Evolutionary conservation across 2,888 invertebrate genomes (phyloP).

Genomic region (Hetaerina titia): DNA sequence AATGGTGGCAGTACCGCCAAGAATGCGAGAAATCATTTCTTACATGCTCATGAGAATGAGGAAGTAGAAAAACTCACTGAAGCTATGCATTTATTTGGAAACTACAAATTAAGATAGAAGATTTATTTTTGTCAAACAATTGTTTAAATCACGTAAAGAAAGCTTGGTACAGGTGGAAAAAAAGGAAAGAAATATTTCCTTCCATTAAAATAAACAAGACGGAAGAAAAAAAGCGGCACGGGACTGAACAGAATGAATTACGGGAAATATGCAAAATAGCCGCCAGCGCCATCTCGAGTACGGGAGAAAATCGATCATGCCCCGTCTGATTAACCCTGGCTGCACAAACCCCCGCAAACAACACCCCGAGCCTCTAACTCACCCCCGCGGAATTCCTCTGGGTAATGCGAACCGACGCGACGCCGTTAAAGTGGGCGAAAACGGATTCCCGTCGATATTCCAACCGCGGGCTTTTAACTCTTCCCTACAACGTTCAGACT

Average conservation of each 20-base stretch:
- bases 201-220: no score
- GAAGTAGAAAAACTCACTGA: no score
- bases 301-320: not conserved
- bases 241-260: not conserved
- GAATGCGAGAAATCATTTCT: no score
- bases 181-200: not conserved
- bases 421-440: not conserved
- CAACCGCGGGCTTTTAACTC: not conserved
- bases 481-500: no score
- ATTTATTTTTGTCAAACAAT: no score
- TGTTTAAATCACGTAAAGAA: no score
- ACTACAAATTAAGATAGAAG: no score
- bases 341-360: not conserved
- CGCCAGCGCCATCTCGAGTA: not conserved
- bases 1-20: no score
- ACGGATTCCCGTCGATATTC: not conserved
- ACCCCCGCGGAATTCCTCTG: not conserved
- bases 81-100: no score
- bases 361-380: not conserved
- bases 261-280: not conserved
- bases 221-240: no score
- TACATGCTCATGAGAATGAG: no score
- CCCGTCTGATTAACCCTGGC: not conserved
- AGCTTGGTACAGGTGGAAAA: not conserved
- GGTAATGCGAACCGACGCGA: not conserved